Conservation (phyloP, 1,140 invertebrate species). For the Latrodectus geometricus region DNA sequence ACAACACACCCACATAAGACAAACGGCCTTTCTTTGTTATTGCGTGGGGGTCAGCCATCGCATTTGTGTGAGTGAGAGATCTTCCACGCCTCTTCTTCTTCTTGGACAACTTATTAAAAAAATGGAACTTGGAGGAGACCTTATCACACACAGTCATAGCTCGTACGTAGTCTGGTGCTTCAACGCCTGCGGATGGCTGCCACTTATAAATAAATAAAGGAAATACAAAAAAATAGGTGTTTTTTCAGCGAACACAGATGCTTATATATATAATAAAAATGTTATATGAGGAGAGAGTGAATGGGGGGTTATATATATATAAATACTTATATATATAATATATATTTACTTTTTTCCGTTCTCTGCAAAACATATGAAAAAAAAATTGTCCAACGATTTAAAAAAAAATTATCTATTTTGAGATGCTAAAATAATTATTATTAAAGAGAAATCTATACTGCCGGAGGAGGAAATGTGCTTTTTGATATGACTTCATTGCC, state of each 20-base stretch:
- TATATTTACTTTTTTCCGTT: constrained; percentile 57
- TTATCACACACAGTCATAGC: constrained; percentile 16
- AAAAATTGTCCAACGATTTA: constrained; percentile 54
- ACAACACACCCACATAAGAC: background rate
- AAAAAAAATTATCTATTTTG: constrained; percentile 57
- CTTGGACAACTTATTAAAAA: background rate
- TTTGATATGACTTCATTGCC: constrained; percentile 50
- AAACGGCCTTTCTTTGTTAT: constrained; percentile 5
- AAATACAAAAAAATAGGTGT: constrained; percentile 25
- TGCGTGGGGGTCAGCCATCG: constrained; percentile 44
- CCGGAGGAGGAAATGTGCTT: constrained; percentile 4
- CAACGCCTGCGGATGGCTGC: constrained; percentile 18
- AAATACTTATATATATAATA: constrained; percentile 45
- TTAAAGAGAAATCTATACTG: constrained; percentile 32
- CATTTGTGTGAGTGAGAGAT: constrained; percentile 26
- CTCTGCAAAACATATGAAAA: constrained; percentile 47
- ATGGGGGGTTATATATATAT: constrained; percentile 43
- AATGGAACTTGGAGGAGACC: background rate
- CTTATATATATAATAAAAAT: constrained; percentile 49
- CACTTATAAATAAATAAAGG: background rate
- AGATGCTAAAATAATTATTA: constrained; percentile 25
- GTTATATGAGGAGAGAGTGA: constrained; percentile 29
- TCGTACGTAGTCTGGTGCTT: constrained; percentile 59
- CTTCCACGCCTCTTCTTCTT: background rate
- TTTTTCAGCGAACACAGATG: constrained; percentile 48